A percentile compares a stretch with the other conserved stretches of the same genome.
phyloP scores from a whole-genome alignment of 2,113 vertebrate species.

The Amazona vittata region DNA sequence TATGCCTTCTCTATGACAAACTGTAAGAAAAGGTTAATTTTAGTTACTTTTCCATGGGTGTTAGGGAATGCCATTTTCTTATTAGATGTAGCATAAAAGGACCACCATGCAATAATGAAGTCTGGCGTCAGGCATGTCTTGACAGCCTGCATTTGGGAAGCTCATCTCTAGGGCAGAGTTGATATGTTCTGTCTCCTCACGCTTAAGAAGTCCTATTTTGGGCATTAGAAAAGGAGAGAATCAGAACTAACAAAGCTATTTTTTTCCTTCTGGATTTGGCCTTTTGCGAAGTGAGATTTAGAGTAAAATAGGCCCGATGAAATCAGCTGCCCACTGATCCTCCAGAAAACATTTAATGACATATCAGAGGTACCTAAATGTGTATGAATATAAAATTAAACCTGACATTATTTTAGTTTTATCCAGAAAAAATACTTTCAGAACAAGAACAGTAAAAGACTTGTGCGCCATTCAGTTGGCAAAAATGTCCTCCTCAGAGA shows the following conservation, averaged over 20 bases:
- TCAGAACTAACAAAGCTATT: not conserved
- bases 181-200: not conserved
- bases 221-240: not conserved
- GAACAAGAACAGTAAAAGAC: not conserved
- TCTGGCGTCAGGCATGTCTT: not conserved
- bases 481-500: not conserved
- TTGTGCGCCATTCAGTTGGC: accelerated
- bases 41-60: not conserved
- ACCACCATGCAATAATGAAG: not conserved
- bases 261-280: not conserved
- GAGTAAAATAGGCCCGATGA: not conserved
- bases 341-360: not conserved
- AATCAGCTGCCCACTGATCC: not conserved
- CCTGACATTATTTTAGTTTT: not conserved
- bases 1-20: not conserved
- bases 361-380: not conserved
- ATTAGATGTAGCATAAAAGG: not conserved
- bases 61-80: not conserved
- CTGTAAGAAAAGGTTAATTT: not conserved
- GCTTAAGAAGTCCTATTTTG: not conserved
- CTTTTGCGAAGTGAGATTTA: not conserved
- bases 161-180: not conserved
- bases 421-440: not conserved
- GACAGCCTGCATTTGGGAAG: not conserved
- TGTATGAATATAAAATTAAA: not conserved